These are phyloP conservation scores for Neodon shergylaensis DNA, from an alignment of 2,113 vertebrate genomes.

Conservation along the genomic window DNA sequence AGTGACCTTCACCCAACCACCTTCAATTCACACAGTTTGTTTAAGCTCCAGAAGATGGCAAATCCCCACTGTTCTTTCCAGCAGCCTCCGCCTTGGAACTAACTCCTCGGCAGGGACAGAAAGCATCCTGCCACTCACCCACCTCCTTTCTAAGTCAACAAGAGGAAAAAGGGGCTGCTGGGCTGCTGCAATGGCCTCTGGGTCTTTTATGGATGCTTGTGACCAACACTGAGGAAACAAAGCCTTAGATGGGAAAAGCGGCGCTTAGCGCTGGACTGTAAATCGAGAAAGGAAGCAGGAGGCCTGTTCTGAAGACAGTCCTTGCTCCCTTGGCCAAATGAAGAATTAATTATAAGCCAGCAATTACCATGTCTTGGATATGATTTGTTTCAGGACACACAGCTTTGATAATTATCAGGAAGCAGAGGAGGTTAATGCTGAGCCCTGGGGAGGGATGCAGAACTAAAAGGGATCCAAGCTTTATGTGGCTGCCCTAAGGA, in stretches of 20 bases:
- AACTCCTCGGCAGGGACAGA: not conserved
- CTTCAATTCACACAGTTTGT: not conserved
- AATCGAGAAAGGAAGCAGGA: not conserved
- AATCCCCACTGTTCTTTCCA: not conserved
- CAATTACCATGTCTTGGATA: not conserved
- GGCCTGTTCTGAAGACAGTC: not conserved
- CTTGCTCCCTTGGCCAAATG: not conserved
- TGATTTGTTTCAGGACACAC: not conserved
- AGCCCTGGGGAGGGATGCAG: not conserved
- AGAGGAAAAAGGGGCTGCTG: not conserved
- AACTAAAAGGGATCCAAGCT: too few relatives aligned
- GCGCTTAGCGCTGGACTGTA: not conserved
- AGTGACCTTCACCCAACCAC: too few relatives aligned
- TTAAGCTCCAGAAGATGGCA: not conserved
- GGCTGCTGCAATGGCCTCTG: not conserved
- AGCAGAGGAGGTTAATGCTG: not conserved
- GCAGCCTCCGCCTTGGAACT: not conserved
- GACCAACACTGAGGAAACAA: not conserved
- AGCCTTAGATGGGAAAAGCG: not conserved
- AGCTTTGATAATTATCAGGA: not conserved
- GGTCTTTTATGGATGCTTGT: not conserved
- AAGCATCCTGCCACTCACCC: not conserved
- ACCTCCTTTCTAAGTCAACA: not conserved
- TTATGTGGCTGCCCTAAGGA: not conserved
- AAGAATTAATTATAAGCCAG: constrained; percentile 4